These are phyloP conservation scores for Cydia fagiglandana DNA, from an alignment of 1,140 invertebrate genomes.

Conservation along the genomic window DNA sequence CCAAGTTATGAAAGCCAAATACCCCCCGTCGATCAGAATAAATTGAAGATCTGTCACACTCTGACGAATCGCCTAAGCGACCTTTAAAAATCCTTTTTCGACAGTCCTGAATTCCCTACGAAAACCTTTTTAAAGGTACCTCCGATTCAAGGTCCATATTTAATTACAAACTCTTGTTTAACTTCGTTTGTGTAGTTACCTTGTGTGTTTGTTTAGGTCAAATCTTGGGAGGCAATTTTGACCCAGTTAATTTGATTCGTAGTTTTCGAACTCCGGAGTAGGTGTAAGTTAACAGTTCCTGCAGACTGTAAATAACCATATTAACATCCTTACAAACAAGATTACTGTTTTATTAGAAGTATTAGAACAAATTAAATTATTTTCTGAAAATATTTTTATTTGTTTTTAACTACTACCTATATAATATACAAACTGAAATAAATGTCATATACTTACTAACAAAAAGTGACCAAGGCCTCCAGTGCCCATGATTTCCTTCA, in stretches of 20 bases:
- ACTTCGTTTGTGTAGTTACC: not conserved
- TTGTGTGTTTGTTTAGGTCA: slow-evolving; percentile 3
- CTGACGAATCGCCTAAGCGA: slow-evolving; percentile 1
- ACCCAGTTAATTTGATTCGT: not conserved
- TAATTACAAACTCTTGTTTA: slow-evolving; percentile 9
- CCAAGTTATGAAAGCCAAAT: slow-evolving; percentile 23
- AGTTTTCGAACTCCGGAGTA: not conserved
- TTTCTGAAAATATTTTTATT: too few relatives aligned
- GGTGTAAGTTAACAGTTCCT: not conserved
- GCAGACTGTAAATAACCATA: not conserved
- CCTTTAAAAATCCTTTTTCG: not conserved
- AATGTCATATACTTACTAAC: too few relatives aligned
- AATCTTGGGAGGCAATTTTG: slow-evolving; percentile 4
- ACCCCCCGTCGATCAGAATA: not conserved
- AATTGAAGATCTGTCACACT: not conserved
- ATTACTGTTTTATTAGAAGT: too few relatives aligned
- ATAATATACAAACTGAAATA: too few relatives aligned
- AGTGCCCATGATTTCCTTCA: too few relatives aligned
- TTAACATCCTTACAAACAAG: too few relatives aligned
- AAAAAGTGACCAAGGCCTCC: too few relatives aligned
- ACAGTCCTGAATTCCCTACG: not conserved
- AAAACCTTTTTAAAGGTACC: not conserved
- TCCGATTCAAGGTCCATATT: not conserved
- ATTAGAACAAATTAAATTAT: too few relatives aligned
- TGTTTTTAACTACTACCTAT: too few relatives aligned